Evolutionary conservation across 2,888 invertebrate species (phyloP).

Genomic region (Pantelozetes paolii): DNA sequence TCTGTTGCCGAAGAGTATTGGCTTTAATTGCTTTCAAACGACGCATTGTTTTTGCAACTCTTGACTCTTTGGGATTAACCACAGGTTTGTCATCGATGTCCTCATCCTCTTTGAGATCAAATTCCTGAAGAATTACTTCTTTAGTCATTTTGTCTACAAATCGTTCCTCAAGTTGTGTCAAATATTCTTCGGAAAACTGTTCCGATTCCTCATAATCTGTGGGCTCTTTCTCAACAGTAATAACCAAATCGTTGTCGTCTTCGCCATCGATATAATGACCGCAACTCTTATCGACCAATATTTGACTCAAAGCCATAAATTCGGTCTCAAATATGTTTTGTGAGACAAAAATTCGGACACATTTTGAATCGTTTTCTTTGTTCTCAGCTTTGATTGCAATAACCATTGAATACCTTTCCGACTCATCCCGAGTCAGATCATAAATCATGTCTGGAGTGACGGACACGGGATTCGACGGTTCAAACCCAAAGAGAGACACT

Average conservation of each 20-base stretch:
- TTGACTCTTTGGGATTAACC: too few species aligned
- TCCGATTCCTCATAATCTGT: neutral
- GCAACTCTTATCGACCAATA: neutral
- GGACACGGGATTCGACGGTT: neutral
- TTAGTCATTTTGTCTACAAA: neutral
- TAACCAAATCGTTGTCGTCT: neutral
- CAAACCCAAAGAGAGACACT: slow-evolving; percentile 12
- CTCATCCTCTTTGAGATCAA: neutral
- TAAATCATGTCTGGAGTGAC: neutral
- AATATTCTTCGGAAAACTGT: neutral
- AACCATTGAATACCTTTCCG: neutral
- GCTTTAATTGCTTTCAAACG: neutral
- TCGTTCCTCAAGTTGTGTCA: neutral
- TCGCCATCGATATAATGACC: neutral
- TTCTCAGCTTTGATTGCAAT: neutral
- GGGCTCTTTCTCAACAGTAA: neutral
- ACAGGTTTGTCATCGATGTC: neutral
- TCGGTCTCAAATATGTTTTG: neutral
- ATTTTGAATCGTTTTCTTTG: neutral
- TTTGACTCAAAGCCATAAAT: slow-evolving; percentile 9
- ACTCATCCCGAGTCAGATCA: slow-evolving; percentile 3
- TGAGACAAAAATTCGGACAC: slow-evolving; percentile 1
- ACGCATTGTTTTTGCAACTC: too few species aligned
- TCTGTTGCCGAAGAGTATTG: neutral
- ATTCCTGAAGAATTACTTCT: neutral